Percentiles rank a stretch among this genome's conserved stretches.
phyloP scores from a whole-genome alignment of 1,140 invertebrate species.

The Drosophila tropicalis region DNA sequence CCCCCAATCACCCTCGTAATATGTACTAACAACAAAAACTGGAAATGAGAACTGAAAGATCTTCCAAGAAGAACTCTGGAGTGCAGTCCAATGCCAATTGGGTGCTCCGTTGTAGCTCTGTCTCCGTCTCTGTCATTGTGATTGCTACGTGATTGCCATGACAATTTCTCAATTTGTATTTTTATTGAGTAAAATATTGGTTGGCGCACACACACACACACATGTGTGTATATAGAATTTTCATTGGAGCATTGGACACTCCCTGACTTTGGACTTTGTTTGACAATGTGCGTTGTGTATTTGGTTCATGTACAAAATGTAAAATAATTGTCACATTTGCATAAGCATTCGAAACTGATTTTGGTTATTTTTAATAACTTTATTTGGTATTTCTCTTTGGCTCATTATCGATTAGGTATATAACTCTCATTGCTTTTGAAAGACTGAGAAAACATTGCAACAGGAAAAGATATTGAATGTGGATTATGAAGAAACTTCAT shows the following conservation, averaged over 20 bases:
- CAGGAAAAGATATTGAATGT: no score
- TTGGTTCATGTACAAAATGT: slow-evolving; percentile 64
- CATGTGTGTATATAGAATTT: slow-evolving; percentile 60
- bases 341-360: slow-evolving; percentile 42
- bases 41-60: slow-evolving; percentile 12
- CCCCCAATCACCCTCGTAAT: background rate
- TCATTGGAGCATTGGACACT: slow-evolving; percentile 47
- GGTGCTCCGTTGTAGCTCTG: slow-evolving; percentile 25
- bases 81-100: slow-evolving; percentile 51
- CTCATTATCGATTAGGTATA: background rate
- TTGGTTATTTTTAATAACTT: slow-evolving; percentile 25
- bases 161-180: slow-evolving; percentile 68
- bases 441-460: no score
- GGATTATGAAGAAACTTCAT: background rate
- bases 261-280: slow-evolving; percentile 38
- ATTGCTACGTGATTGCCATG: slow-evolving; percentile 71
- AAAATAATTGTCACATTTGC: slow-evolving; percentile 63
- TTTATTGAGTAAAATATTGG: slow-evolving; percentile 74
- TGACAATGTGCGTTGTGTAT: slow-evolving; percentile 38
- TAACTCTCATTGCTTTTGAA: background rate
- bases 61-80: slow-evolving; percentile 48
- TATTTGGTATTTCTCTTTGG: background rate
- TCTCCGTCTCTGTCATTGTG: slow-evolving; percentile 38
- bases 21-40: slow-evolving; percentile 13
- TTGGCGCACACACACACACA: slow-evolving; percentile 53